These are phyloP conservation scores for Hirtodrosophila confusa DNA, from an alignment of 2,888 invertebrate species.

Conservation along the genomic window DNA sequence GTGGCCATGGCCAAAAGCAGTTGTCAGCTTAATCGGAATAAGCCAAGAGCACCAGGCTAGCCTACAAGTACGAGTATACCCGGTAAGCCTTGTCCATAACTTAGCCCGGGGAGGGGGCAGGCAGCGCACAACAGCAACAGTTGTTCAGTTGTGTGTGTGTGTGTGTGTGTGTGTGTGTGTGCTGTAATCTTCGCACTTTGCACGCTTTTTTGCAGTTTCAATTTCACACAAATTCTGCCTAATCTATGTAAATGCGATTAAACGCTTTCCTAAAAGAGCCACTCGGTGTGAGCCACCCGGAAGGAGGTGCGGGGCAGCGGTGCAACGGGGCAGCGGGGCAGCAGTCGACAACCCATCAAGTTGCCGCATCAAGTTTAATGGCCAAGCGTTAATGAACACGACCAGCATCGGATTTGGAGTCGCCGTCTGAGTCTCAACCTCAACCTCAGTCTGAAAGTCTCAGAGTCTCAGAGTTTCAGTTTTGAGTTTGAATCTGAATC, in stretches of 20 bases:
- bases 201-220: conserved; percentile 74
- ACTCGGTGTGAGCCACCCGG: conserved; percentile 6
- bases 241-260: conserved; percentile 80
- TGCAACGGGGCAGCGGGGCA: conserved; percentile 5
- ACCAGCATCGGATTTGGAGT: conserved; percentile 51
- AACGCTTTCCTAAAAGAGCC: conserved; percentile 70
- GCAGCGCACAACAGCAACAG: conserved; percentile 13
- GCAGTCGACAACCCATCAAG: conserved; percentile 56
- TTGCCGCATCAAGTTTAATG: conserved; percentile 74
- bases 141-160: conserved; percentile 3
- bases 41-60: conserved; percentile 3
- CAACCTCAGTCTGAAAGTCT: background rate
- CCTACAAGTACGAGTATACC: conserved; percentile 2
- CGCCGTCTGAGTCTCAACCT: conserved; percentile 6
- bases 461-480: conserved; percentile 1
- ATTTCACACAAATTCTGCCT: conserved; percentile 80
- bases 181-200: conserved; percentile 69
- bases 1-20: conserved; percentile 7
- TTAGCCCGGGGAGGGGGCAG: conserved; percentile 5
- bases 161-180: conserved; percentile 1
- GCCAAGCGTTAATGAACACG: conserved; percentile 83
- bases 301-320: background rate
- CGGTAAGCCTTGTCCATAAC: conserved; percentile 21
- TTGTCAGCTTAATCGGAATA: conserved; percentile 35
- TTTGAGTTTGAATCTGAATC: conserved; percentile 12